Conservation (phyloP, 2,888 invertebrate species). For the Pocota personata region DNA sequence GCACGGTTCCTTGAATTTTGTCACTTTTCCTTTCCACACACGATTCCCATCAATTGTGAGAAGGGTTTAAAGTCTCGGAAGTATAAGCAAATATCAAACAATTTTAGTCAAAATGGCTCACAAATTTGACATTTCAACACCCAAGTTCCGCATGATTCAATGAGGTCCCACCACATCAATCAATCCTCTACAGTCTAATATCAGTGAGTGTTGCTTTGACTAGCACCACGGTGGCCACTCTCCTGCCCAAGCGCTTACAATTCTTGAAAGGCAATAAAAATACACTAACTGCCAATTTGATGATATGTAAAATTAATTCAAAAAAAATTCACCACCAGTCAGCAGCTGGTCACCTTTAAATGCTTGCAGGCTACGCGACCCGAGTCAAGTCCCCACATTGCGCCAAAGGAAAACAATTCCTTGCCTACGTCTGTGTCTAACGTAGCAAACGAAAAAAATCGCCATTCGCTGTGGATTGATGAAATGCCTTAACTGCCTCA, state of each 20-base stretch:
- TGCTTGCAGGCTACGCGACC: not conserved
- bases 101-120: too few relatives aligned
- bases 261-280: conserved; percentile 1
- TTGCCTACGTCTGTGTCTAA: not conserved
- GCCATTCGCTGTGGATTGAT: conserved; percentile 38
- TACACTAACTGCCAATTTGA: conserved; percentile 15
- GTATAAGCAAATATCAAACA: too few relatives aligned
- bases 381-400: not conserved
- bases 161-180: too few relatives aligned
- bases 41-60: too few relatives aligned
- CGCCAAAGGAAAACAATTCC: not conserved
- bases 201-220: too few relatives aligned
- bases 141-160: too few relatives aligned
- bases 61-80: too few relatives aligned
- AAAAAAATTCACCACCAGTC: not conserved
- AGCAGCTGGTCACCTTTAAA: conserved; percentile 9
- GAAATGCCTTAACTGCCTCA: conserved; percentile 54
- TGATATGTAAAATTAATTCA: conserved; percentile 31
- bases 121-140: too few relatives aligned
- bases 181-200: too few relatives aligned
- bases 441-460: conserved; percentile 2
- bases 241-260: not conserved
- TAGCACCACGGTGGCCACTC: not conserved
- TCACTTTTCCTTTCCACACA: too few relatives aligned
- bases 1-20: too few relatives aligned